These are phyloP conservation scores for Phoeniculus purpureus DNA, from an alignment of 2,797 vertebrate species.

Conservation along the genomic window DNA sequence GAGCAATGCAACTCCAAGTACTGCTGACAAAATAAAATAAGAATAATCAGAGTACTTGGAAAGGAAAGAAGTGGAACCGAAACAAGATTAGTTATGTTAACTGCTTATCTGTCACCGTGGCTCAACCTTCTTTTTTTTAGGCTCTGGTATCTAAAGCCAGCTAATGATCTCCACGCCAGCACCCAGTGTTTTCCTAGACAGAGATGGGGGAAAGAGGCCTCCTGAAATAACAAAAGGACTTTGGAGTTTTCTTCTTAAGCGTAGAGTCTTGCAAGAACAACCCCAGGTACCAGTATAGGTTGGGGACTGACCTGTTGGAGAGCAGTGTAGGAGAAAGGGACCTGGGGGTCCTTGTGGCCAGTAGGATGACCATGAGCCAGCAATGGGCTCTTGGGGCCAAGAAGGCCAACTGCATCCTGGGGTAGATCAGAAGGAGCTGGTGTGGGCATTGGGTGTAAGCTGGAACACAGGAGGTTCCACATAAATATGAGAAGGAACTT, in stretches of 20 bases:
- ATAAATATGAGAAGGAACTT: too few species aligned
- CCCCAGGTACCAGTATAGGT: too few species aligned
- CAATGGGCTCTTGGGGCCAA: too few species aligned
- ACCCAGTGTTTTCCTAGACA: background rate
- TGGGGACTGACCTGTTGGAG: too few species aligned
- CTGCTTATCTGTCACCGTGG: background rate
- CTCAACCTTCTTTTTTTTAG: background rate
- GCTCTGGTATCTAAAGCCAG: background rate
- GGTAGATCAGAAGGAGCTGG: too few species aligned
- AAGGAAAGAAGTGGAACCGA: background rate
- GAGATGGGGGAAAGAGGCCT: background rate
- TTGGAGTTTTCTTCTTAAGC: background rate
- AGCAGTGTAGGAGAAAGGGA: too few species aligned
- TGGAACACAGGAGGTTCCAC: too few species aligned
- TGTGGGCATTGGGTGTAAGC: too few species aligned
- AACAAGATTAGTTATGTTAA: conserved; percentile 29
- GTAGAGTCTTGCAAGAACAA: too few species aligned
- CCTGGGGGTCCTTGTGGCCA: too few species aligned
- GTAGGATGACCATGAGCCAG: too few species aligned
- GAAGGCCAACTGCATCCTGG: too few species aligned
- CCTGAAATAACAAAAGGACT: background rate
- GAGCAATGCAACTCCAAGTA: background rate
- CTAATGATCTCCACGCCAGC: background rate
- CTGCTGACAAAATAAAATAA: conserved; percentile 36
- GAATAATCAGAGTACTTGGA: background rate